phyloP scores from a whole-genome alignment of 2,888 invertebrate genomes.

The Drosophila helvetica region DNA sequence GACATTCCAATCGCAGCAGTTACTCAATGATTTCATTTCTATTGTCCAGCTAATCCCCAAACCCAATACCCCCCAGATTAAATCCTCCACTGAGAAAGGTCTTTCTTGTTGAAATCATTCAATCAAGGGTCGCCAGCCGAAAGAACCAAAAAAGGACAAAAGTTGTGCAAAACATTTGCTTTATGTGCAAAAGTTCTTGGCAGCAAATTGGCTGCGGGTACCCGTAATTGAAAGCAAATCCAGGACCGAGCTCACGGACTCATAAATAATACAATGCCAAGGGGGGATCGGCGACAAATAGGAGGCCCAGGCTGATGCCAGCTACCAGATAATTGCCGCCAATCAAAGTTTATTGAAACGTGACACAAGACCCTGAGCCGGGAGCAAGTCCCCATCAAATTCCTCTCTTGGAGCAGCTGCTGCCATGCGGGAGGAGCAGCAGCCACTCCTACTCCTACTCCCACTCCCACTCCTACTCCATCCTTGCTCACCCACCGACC shows the following conservation, averaged over 20 bases:
- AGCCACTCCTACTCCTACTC: neutral
- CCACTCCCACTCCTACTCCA: neutral
- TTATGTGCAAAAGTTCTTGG: slow-evolving; percentile 51
- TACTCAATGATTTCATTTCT: neutral
- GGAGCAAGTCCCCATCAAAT: slow-evolving; percentile 12
- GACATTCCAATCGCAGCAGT: neutral
- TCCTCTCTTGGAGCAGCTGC: slow-evolving; percentile 16
- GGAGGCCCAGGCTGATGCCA: too few relatives aligned
- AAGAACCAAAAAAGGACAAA: slow-evolving; percentile 14
- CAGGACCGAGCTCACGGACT: slow-evolving; percentile 41
- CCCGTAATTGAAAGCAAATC: slow-evolving; percentile 68
- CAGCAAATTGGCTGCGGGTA: slow-evolving; percentile 64
- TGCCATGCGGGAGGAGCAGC: neutral
- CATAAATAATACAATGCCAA: slow-evolving; percentile 62
- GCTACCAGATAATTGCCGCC: slow-evolving; percentile 70
- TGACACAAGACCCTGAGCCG: slow-evolving; percentile 41
- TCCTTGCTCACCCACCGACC: slow-evolving; percentile 7
- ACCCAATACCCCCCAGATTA: neutral
- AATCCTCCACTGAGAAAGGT: neutral
- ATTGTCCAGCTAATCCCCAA: neutral
- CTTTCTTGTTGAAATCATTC: slow-evolving; percentile 42
- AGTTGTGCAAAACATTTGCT: slow-evolving; percentile 36
- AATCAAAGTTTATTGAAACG: slow-evolving; percentile 75
- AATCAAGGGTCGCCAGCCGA: slow-evolving; percentile 32
- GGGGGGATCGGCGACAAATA: slow-evolving; percentile 13